phyloP scores from a whole-genome alignment of 2,888 invertebrate species.

The Keiferia lycopersicella region DNA sequence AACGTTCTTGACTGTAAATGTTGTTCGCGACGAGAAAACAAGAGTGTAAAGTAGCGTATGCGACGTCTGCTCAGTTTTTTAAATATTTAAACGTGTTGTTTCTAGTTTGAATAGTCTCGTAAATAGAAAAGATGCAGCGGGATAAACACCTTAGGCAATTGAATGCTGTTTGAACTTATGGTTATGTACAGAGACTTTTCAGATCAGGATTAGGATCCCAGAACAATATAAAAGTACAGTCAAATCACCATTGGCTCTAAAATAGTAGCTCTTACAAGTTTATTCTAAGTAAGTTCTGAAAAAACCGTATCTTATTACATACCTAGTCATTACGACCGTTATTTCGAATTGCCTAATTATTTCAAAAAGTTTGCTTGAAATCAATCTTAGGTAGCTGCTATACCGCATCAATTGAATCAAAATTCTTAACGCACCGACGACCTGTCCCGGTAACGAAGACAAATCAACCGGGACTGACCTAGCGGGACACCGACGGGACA shows the following conservation, averaged over 20 bases:
- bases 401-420: slow-evolving; percentile 40
- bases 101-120: slow-evolving; percentile 31
- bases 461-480: slow-evolving; percentile 72
- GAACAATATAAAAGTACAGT: no score
- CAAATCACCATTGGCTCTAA: no score
- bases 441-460: slow-evolving; percentile 75
- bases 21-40: slow-evolving; percentile 61
- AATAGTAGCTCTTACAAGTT: no score
- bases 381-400: not conserved
- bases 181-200: no score
- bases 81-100: slow-evolving; percentile 55
- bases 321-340: no score
- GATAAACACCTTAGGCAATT: not conserved
- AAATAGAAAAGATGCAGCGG: not conserved
- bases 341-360: no score
- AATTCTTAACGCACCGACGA: slow-evolving; percentile 56
- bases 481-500: slow-evolving; percentile 40
- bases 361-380: not conserved
- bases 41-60: slow-evolving; percentile 55
- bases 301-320: no score
- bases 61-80: slow-evolving; percentile 48
- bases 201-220: no score
- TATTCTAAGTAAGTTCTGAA: no score
- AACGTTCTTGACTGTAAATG: slow-evolving; percentile 65
- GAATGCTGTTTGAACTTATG: slow-evolving; percentile 2